Evolutionary conservation across 2,888 invertebrate species (phyloP), one percentile per base, ranked within the genome.

Genomic region (Meteorus colon): DNA sequence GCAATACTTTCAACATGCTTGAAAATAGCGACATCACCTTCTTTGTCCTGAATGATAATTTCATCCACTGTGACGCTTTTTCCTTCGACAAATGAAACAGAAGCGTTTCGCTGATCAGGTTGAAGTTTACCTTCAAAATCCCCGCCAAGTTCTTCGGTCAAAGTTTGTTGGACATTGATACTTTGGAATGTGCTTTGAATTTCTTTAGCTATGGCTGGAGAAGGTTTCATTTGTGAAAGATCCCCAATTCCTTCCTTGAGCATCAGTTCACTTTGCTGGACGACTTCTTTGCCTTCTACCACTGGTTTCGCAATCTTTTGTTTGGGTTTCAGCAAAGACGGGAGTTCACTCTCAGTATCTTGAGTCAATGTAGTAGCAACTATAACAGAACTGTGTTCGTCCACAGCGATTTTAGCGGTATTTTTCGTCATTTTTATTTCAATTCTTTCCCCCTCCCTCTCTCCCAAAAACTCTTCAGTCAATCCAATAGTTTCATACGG

Each of bases 171-270:
- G 84, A 90, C 88, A 48, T 89, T 88, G 0, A 92, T 78, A 78
- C 90, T 86, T 82, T 91, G 90, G 55, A 90, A 84, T 1, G 86
- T 91, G 80, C 86, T 83, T 84, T 90, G 92, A 51, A 91, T 91
- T 65, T 91, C 79, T 74, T 84, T 89, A 2, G 92, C 90, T 71
- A 88, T 89, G 10, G 89, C 90, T 80, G 86, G 82, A 37, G 87
- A 83, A 19, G 89, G 86, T 82, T 89, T 87, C 3, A 78, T 73
- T 27, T 78, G 69, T 0, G 80, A 80, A 24, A 90, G 75, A n/a
- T 87, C 85, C 27, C 82, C 84, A 10, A 86, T 78, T 45, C 83
- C 82, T 74, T 86, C 86, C 41, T 82, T 80, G 2, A 84, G 77
- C 45, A 73, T 83, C 6, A 86, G 72, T 65, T 86, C 85, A 55